These are phyloP conservation scores for Stomorhina lunata DNA, from an alignment of 2,888 invertebrate species.

Conservation along the genomic window DNA sequence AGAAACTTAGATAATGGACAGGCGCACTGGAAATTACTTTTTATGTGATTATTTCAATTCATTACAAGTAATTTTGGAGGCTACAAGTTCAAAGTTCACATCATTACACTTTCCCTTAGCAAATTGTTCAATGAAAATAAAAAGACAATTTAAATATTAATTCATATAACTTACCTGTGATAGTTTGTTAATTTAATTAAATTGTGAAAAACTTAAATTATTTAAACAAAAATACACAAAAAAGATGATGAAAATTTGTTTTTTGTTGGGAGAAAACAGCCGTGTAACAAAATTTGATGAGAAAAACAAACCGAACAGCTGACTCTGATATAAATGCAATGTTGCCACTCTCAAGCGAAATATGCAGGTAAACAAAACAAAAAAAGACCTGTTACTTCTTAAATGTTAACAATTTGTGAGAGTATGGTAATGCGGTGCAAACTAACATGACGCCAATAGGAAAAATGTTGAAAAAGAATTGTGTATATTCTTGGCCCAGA, in stretches of 20 bases:
- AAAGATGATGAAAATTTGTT: not conserved
- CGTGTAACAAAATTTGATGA: not conserved
- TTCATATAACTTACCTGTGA: slow-evolving; percentile 15
- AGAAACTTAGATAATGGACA: slow-evolving; percentile 17
- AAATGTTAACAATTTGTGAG: not conserved
- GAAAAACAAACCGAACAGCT: slow-evolving; percentile 27
- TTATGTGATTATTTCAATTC: not conserved
- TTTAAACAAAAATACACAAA: not conserved
- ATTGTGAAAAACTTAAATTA: not conserved
- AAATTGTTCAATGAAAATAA: not conserved
- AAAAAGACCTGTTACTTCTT: slow-evolving; percentile 57
- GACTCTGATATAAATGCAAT: not conserved
- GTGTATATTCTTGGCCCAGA: not conserved
- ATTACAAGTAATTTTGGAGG: slow-evolving; percentile 15
- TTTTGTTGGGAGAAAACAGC: not conserved
- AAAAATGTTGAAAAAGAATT: slow-evolving; percentile 14
- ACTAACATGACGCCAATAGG: not conserved
- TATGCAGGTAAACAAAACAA: not conserved
- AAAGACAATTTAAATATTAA: not conserved
- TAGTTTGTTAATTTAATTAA: not conserved
- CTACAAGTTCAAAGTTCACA: slow-evolving; percentile 58
- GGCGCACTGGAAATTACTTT: slow-evolving; percentile 46
- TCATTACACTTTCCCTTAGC: not conserved
- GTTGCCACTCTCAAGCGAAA: not conserved
- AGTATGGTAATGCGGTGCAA: not conserved